Evolutionary conservation across 2,113 vertebrate species (phyloP), one percentile per base, ranked within the genome.

Genomic region (Candoia aspera): DNA sequence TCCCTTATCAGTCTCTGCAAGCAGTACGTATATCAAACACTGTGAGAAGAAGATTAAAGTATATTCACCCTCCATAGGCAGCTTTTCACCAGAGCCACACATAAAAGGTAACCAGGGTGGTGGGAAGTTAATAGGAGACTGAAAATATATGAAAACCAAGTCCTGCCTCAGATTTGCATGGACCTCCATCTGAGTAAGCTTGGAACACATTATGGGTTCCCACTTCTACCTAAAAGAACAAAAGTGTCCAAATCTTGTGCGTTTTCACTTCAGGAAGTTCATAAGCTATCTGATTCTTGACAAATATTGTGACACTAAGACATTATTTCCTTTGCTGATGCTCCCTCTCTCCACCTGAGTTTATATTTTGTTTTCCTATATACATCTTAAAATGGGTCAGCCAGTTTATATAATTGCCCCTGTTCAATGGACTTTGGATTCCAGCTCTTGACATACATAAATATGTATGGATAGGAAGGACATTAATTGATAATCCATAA

Each of bases 1-100:
- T 88, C 49, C 85, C 96, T 92, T 92, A 93, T 96, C 94, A 96
- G 90, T 79, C 92, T 68, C 53, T 90, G 1, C 86, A 88, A 94
- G 68, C 60, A 87, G 60, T 46, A 12, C 49, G 29, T 0, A 0
- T 73, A 62, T 89, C 0, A 58, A 87, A 89, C n/a, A 92, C 54
- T n/a, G 68, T 55, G 84, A 58, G 83, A 58, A 42, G 0, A 1
- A 2, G 15, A 85, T 64, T 19, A 21, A 68, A 9, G 59, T 62
- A 46, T 62, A 60, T 62, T 91, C 90, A 54, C 21, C 33, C 42
- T 93, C 62, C 49, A 0, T 73, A 64, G 92, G 55, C 26, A 5
- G 58, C 13, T 92, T 54, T 49, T n/a, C 85, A 46, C 55, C n/a
- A 42, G 57, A 84, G 42, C 24, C 60, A 12, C 58, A 55, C 10